Base-by-base conservation (phyloP, 2,797 vertebrate species). In the Lepidocolaptes lacrymiger region DNA sequence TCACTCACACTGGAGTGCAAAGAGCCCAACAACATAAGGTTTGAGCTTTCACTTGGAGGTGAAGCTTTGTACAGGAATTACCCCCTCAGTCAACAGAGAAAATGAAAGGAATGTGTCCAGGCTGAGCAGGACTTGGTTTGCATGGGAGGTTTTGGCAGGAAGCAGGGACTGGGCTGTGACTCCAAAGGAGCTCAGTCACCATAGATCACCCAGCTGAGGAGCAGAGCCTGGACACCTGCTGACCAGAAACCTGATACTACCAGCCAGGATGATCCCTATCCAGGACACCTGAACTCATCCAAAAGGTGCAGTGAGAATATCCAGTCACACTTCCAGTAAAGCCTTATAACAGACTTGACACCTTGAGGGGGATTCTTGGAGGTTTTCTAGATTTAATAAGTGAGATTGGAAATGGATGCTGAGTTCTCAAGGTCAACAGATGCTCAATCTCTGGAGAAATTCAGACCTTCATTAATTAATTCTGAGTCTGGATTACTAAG, bases 51-150 rank as follows among this genome's bases (percentile, higher is more conserved):
- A 82, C 12, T 14, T 52, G 44, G 41, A 81, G 34, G 11, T 34
- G 43, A 68, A 77, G 46, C 41, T 64, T 54, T 12, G 1, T 5
- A 8, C 17, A 59, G 43, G 58, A 58, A 72, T 76, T 30, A 34
- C 6, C 2, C 19, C 22, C 21, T 52, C 32, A 32, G 28, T 1
- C 0, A 0, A 64, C 10, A 36, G 12, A 76, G 67, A 68, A 80
- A 78, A 56, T 14, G 8, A 48, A 24, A 85, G 41, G 18, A 68
- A 28, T 2, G 0, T 16, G 18, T 22, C 28, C 1, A 2, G 32
- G 32, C 56, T 78, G 51, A 67, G 41, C 37, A 56, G 64, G 62
- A 28, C 18, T 37, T 20, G 5, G 19, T 37, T 72, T 5, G 1
- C 39, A 28, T 14, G 55, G 55, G 41, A 61, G 49, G 3, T 28